These are phyloP conservation scores for Choristoneura rosaceana DNA, from an alignment of 2,888 invertebrate genomes.

Conservation along the genomic window DNA sequence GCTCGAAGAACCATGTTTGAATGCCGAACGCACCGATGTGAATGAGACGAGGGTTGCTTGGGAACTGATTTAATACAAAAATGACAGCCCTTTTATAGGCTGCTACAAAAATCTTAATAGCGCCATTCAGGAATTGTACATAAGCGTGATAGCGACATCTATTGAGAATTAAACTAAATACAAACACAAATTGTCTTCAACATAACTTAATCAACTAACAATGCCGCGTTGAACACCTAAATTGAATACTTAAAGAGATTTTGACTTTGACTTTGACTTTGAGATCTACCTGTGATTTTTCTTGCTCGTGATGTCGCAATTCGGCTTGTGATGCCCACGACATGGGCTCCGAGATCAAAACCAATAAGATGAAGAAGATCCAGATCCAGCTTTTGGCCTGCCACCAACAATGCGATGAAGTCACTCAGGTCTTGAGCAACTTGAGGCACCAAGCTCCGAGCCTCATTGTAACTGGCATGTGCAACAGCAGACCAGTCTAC, in stretches of 20 bases:
- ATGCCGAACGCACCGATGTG: neutral
- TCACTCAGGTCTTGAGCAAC: slow-evolving; percentile 20
- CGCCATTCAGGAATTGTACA: too few relatives aligned
- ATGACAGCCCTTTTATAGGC: too few relatives aligned
- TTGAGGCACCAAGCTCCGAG: neutral
- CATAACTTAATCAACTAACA: too few relatives aligned
- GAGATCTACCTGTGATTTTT: slow-evolving; percentile 43
- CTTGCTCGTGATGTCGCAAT: slow-evolving; percentile 4
- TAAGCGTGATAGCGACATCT: too few relatives aligned
- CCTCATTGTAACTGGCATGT: neutral
- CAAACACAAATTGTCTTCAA: too few relatives aligned
- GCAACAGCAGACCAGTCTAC: slow-evolving; percentile 23
- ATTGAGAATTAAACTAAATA: too few relatives aligned
- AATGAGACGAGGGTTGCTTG: neutral
- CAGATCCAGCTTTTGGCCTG: neutral
- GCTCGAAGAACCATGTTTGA: neutral
- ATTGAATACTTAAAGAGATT: too few relatives aligned
- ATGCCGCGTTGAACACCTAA: too few relatives aligned
- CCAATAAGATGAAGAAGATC: slow-evolving; percentile 36
- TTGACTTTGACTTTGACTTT: too few relatives aligned
- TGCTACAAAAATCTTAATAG: too few relatives aligned
- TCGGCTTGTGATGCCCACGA: slow-evolving; percentile 37
- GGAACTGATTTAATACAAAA: neutral
- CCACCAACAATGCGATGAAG: slow-evolving; percentile 10
- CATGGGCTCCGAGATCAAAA: slow-evolving; percentile 42